These are phyloP conservation scores for Heteropelma amictum DNA, from an alignment of 2,888 invertebrate species.

Conservation along the genomic window DNA sequence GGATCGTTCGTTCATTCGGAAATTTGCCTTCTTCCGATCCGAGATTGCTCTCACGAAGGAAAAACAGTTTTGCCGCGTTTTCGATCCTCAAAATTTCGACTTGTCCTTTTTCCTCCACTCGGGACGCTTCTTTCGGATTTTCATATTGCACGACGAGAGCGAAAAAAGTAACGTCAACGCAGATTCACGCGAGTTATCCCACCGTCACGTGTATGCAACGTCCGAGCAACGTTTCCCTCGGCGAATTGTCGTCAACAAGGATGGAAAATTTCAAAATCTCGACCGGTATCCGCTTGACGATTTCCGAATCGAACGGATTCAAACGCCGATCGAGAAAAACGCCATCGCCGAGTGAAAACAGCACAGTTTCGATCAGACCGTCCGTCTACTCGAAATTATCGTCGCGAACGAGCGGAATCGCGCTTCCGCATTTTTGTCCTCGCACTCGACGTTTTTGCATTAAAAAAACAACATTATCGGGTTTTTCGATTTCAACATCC, in stretches of 20 bases:
- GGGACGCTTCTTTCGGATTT: conserved; percentile 67
- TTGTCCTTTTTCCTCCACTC: conserved; percentile 60
- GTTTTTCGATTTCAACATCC: neutral
- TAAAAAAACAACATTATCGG: neutral
- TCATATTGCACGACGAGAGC: conserved; percentile 54
- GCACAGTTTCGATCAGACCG: conserved; percentile 16
- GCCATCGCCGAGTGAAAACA: neutral
- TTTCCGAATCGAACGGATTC: neutral
- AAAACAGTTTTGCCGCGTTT: neutral
- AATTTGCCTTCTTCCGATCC: too few relatives aligned
- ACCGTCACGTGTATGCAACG: too few relatives aligned
- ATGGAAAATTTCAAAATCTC: too few relatives aligned
- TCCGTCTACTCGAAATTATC: conserved; percentile 22
- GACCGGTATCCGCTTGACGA: too few relatives aligned
- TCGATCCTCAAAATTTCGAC: conserved; percentile 54
- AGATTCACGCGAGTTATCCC: neutral
- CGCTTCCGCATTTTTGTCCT: neutral
- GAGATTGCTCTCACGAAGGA: too few relatives aligned
- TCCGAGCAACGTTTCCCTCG: neutral
- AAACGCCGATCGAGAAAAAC: neutral
- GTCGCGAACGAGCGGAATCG: neutral
- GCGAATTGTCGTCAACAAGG: neutral
- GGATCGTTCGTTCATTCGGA: too few relatives aligned
- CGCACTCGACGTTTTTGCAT: neutral
- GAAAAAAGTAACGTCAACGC: neutral